Evolutionary conservation across 2,888 invertebrate species (phyloP).

Genomic region (Piscicola geometra): DNA sequence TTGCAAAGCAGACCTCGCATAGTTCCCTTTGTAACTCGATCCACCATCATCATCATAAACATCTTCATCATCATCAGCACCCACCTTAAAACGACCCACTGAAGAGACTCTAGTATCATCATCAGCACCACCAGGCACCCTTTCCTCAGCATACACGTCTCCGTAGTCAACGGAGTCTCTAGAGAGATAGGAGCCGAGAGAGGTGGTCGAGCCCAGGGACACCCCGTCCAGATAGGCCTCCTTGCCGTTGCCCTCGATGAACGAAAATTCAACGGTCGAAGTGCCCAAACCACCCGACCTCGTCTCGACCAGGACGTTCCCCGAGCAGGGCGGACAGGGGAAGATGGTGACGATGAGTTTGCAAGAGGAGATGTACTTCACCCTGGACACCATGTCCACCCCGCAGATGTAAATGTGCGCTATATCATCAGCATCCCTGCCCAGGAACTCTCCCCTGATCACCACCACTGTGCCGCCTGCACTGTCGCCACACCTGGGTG

Average conservation of each 20-base stretch:
- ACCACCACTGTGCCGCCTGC: conserved; percentile 50
- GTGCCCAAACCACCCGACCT: conserved; percentile 49
- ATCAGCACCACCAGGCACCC: no score
- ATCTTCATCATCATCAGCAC: no score
- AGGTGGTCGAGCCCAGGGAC: no score
- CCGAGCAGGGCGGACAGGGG: conserved; percentile 48
- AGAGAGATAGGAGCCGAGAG: no score
- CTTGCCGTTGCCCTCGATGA: not conserved
- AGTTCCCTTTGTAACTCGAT: no score
- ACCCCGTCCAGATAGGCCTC: no score
- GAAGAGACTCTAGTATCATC: no score
- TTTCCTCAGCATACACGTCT: no score
- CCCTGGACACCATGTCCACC: conserved; percentile 48
- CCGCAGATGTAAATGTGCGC: conserved; percentile 50
- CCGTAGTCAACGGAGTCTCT: no score
- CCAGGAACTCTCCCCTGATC: conserved; percentile 51
- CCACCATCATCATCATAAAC: no score
- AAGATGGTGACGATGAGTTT: conserved; percentile 49
- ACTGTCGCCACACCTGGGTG: conserved; percentile 48
- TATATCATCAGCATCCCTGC: conserved; percentile 50
- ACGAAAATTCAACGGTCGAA: conserved; percentile 36
- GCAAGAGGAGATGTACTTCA: conserved; percentile 50
- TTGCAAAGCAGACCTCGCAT: not conserved
- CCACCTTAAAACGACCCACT: no score
- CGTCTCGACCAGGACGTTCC: conserved; percentile 51